phyloP scores from a whole-genome alignment of 2,888 invertebrate species.

The Drosophila quasianomalipes region DNA sequence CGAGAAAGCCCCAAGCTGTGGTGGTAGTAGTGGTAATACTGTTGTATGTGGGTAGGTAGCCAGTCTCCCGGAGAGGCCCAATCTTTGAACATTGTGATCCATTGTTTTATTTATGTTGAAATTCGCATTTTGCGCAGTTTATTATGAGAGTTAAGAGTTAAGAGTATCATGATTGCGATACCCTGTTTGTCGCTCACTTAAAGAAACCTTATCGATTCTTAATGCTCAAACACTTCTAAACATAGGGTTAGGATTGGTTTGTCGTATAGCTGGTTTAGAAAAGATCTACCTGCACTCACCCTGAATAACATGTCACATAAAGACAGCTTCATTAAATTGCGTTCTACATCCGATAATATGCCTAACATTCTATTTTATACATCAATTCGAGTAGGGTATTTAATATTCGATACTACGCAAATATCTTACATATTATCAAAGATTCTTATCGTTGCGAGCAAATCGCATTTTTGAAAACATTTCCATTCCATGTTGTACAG shows the following conservation, averaged over 20 bases:
- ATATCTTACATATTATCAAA: conserved; percentile 2
- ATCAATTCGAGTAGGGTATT: not conserved
- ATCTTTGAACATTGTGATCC: conserved; percentile 28
- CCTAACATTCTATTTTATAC: not conserved
- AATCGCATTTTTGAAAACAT: conserved; percentile 34
- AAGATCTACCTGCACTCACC: not conserved
- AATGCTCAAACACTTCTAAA: too few species aligned
- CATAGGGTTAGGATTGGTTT: not conserved
- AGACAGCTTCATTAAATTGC: not conserved
- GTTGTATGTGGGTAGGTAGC: conserved; percentile 11
- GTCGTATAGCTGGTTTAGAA: not conserved
- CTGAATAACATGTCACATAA: not conserved
- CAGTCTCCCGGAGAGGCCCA: conserved; percentile 7
- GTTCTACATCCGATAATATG: not conserved
- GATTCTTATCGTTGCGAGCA: conserved; percentile 49
- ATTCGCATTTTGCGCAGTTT: conserved; percentile 24
- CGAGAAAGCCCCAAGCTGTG: conserved; percentile 28
- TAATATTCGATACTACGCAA: not conserved
- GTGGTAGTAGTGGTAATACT: not conserved
- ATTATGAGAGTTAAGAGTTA: not conserved
- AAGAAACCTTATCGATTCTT: not conserved
- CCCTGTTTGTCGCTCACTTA: not conserved
- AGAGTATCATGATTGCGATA: not conserved
- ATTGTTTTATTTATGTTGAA: conserved; percentile 58
- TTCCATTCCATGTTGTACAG: conserved; percentile 12